phyloP scores from a whole-genome alignment of 1,140 invertebrate species.

The Cheumatopsyche charites region DNA sequence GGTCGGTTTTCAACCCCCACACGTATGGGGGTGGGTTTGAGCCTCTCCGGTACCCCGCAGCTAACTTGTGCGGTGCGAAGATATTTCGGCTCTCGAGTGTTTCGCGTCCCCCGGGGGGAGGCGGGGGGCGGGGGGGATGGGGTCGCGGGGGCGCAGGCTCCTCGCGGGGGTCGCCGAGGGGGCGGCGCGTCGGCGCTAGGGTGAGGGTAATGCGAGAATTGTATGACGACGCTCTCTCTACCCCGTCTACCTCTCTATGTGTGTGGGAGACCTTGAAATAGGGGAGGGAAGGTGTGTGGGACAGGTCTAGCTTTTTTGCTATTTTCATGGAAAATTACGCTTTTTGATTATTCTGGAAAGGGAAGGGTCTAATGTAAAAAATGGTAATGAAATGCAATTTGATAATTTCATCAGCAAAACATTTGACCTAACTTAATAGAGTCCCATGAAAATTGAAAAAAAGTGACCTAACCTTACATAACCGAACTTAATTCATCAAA shows the following conservation, averaged over 20 bases:
- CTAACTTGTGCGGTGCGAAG: slow-evolving; percentile 37
- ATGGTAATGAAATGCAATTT: too few relatives aligned
- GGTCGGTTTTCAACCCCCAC: too few relatives aligned
- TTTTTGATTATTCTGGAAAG: too few relatives aligned
- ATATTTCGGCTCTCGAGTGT: slow-evolving; percentile 47
- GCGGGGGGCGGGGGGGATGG: background rate
- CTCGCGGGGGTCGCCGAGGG: slow-evolving; percentile 26
- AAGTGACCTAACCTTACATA: too few relatives aligned
- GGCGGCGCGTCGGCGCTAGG: background rate
- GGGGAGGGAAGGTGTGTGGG: background rate
- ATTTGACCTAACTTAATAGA: too few relatives aligned
- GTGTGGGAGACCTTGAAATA: slow-evolving; percentile 13
- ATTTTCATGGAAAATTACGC: too few relatives aligned
- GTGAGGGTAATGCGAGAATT: slow-evolving; percentile 31
- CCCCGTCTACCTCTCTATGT: background rate
- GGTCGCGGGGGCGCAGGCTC: background rate
- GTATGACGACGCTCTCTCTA: slow-evolving; percentile 21
- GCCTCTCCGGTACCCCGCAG: background rate
- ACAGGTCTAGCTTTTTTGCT: too few relatives aligned
- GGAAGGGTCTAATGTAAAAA: too few relatives aligned
- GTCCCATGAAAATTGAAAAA: too few relatives aligned
- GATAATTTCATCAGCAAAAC: too few relatives aligned
- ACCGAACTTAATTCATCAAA: too few relatives aligned
- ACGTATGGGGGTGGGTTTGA: background rate
- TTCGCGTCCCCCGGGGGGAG: slow-evolving; percentile 36